These are phyloP conservation scores for Drosophila eohydei DNA, from an alignment of 2,888 invertebrate species.

Conservation along the genomic window DNA sequence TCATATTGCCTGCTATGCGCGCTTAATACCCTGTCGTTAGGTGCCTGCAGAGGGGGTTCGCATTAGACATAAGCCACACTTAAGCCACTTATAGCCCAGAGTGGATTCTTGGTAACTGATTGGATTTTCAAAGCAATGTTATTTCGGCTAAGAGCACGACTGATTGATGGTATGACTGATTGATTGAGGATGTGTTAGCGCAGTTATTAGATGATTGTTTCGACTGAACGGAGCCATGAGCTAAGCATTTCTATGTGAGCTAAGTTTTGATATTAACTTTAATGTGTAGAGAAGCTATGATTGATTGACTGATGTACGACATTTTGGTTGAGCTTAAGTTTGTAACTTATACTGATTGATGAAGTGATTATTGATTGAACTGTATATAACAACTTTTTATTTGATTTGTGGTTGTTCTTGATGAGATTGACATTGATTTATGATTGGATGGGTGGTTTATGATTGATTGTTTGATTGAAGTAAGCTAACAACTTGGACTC, in stretches of 20 bases:
- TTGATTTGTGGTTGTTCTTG: no score
- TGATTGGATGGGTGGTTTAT: no score
- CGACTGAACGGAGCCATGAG: background rate
- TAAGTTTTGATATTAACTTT: background rate
- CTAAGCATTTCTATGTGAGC: background rate
- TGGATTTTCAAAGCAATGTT: background rate
- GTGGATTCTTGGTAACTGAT: background rate
- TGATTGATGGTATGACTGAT: background rate
- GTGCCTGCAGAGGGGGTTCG: background rate
- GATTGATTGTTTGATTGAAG: no score
- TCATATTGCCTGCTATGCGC: conserved; percentile 2
- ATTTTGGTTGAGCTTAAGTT: no score
- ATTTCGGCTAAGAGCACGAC: background rate
- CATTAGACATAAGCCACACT: background rate
- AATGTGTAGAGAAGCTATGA: background rate
- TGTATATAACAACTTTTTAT: background rate
- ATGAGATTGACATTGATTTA: no score
- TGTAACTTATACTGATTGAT: background rate
- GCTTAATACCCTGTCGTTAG: background rate
- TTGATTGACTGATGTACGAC: background rate
- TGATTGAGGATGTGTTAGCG: background rate
- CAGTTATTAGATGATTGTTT: background rate
- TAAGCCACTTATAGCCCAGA: background rate
- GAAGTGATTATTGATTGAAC: background rate
- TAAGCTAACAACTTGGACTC: no score